These are phyloP conservation scores for Trachymyrmex cornetzi DNA, from an alignment of 1,140 invertebrate genomes.

Conservation along the genomic window DNA sequence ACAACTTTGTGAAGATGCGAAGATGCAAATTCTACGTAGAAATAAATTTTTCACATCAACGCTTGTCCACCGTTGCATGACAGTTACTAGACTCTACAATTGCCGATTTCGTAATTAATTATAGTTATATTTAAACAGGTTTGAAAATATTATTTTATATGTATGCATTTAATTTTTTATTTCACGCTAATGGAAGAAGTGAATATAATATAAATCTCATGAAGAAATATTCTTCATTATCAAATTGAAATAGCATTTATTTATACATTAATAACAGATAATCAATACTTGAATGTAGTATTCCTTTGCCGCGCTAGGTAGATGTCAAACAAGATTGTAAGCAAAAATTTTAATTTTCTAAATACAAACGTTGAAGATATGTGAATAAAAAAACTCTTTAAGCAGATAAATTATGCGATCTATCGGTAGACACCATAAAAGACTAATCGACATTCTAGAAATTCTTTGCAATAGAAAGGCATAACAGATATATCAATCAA, in stretches of 20 bases:
- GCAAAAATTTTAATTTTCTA: constrained; percentile 41
- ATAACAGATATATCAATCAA: constrained; percentile 7
- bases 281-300: neutral
- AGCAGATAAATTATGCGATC: constrained; percentile 6
- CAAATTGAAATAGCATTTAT: constrained; percentile 12
- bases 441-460: constrained; percentile 20
- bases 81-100: neutral
- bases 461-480: neutral
- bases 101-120: neutral
- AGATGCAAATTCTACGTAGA: constrained; percentile 24
- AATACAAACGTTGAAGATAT: neutral
- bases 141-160: constrained; percentile 1
- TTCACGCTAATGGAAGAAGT: neutral
- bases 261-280: constrained; percentile 41
- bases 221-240: constrained; percentile 29
- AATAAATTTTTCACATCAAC: constrained; percentile 18
- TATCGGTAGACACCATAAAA: neutral
- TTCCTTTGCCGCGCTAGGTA: neutral
- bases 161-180: constrained; percentile 11
- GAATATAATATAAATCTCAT: constrained; percentile 22
- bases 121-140: neutral
- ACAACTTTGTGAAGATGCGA: neutral
- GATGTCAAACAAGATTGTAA: constrained; percentile 25
- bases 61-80: neutral
- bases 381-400: neutral